Evolutionary conservation across 2,797 vertebrate genomes (phyloP).

Genomic region (Pachyuromys duprasi): DNA sequence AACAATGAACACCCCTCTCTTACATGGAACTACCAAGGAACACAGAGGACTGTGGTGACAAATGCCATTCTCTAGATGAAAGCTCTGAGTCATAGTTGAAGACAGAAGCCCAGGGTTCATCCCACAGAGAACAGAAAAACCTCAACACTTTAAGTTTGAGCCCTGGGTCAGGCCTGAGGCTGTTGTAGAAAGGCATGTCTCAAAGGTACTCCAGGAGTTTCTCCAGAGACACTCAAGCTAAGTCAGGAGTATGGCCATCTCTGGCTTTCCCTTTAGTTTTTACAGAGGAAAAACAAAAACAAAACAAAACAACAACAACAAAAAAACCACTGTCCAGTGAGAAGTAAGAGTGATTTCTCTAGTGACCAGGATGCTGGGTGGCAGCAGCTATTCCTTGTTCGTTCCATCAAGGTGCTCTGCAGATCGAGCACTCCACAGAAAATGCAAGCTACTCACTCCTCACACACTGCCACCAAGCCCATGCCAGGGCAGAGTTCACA

Average conservation of each 20-base stretch:
- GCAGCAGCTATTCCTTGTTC: background rate
- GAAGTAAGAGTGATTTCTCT: background rate
- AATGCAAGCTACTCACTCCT: background rate
- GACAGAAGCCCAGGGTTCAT: background rate
- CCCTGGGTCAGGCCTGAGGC: background rate
- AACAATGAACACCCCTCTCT: background rate
- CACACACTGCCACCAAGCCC: background rate
- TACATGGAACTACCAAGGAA: background rate
- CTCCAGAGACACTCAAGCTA: no score
- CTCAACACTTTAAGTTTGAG: no score
- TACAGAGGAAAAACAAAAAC: background rate
- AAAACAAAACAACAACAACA: no score
- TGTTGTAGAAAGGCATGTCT: background rate
- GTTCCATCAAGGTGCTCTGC: background rate
- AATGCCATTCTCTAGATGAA: background rate
- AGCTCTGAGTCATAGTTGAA: background rate
- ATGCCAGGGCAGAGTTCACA: background rate
- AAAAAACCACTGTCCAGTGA: background rate
- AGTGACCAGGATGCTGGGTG: background rate
- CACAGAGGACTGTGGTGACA: fast-evolving
- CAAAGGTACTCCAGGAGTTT: background rate
- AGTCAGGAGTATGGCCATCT: background rate
- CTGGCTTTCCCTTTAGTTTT: background rate
- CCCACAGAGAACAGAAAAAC: background rate
- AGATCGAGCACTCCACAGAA: background rate